Conservation (phyloP, 2,113 vertebrate species). For the Plectropomus leopardus region DNA sequence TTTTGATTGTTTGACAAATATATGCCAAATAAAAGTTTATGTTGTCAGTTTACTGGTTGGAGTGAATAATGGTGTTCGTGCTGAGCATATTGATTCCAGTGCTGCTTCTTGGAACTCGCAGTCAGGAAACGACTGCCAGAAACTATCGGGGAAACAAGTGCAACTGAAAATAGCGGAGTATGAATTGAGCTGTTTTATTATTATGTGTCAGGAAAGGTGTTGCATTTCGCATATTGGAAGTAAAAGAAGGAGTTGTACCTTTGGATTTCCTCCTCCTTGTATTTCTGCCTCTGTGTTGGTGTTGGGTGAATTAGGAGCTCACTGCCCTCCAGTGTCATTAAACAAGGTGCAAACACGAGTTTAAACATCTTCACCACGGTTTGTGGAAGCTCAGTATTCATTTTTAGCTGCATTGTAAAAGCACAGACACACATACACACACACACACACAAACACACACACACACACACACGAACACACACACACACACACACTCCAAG, state of each 20-base stretch:
- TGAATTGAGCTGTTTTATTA: not conserved
- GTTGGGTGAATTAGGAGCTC: not conserved
- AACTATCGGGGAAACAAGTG: conserved; percentile 10
- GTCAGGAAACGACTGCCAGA: not conserved
- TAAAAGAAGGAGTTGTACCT: not conserved
- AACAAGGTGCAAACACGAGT: conserved; percentile 27
- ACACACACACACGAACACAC: not conserved
- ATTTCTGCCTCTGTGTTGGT: not conserved
- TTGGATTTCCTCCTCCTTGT: not conserved
- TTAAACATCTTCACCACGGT: conserved; percentile 20
- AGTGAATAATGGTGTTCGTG: conserved; percentile 21
- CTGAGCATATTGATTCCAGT: conserved; percentile 17
- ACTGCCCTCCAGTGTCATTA: conserved; percentile 18
- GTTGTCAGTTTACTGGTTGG: conserved; percentile 35
- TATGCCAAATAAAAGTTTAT: conserved; percentile 54
- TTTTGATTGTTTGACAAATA: conserved; percentile 46
- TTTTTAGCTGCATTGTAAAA: not conserved
- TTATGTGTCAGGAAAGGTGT: not conserved
- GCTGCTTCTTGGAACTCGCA: conserved; percentile 21
- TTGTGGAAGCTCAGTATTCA: conserved; percentile 13
- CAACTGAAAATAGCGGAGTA: not conserved
- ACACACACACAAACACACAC: not conserved
- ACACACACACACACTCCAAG: conserved; percentile 17
- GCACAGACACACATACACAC: not conserved
- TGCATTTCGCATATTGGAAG: not conserved